These are phyloP conservation scores for Proales similis DNA, from an alignment of 1,140 invertebrate genomes.

Conservation along the genomic window DNA sequence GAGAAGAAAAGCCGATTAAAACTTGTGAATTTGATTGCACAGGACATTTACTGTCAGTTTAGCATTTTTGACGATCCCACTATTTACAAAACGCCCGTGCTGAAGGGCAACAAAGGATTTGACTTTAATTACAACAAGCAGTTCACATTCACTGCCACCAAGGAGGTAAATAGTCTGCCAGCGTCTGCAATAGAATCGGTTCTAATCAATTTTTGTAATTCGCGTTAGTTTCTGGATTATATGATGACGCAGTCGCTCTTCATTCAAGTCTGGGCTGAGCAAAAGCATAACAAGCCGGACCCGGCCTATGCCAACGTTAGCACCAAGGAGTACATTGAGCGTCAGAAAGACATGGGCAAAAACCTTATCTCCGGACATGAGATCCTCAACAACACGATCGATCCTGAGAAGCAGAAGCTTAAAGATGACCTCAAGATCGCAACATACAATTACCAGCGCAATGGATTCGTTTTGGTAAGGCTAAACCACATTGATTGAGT, in stretches of 20 bases:
- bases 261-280: constrained; percentile 37
- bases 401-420: constrained; percentile 34
- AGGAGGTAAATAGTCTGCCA: constrained; percentile 4
- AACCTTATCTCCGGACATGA: constrained; percentile 7
- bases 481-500: background rate
- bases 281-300: constrained; percentile 35
- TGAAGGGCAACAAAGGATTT: constrained; percentile 27
- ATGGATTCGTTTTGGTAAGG: constrained; percentile 1
- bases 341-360: constrained; percentile 23
- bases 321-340: constrained; percentile 17
- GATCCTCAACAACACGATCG: constrained; percentile 10
- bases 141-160: constrained; percentile 20
- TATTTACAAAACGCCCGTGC: constrained; percentile 4
- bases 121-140: constrained; percentile 34
- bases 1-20: background rate
- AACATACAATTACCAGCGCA: constrained; percentile 9
- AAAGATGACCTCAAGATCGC: constrained; percentile 30
- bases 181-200: background rate
- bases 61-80: constrained; percentile 8
- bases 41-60: constrained; percentile 38
- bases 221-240: constrained; percentile 27
- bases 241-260: constrained; percentile 20
- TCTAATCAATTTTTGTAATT: background rate
- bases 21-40: background rate
- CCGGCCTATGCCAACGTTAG: background rate